phyloP scores from a whole-genome alignment of 2,888 invertebrate genomes.

The Octodonta nipae region DNA sequence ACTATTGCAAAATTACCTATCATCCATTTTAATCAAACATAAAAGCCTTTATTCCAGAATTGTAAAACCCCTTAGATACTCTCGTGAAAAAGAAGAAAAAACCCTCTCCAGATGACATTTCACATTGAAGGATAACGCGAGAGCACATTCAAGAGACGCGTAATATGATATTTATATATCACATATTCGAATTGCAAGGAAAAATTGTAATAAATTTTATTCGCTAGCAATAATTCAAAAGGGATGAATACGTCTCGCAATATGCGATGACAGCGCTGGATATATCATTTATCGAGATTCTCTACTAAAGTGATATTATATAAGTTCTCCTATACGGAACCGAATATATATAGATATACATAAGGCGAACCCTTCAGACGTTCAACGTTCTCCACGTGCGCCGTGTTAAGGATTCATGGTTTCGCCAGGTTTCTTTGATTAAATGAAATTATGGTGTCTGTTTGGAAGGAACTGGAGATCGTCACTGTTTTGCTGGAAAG shows the following conservation, averaged over 20 bases:
- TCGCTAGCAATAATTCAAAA: slow-evolving; percentile 34
- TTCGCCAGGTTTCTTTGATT: no score
- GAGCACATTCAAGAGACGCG: slow-evolving; percentile 9
- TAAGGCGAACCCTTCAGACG: no score
- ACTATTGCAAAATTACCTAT: no score
- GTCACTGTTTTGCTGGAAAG: no score
- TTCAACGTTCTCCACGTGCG: no score
- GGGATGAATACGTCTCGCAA: slow-evolving; percentile 32
- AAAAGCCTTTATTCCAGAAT: neutral
- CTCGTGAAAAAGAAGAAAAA: neutral
- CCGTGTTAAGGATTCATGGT: no score
- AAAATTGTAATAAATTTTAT: slow-evolving; percentile 32
- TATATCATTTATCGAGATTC: slow-evolving; percentile 35
- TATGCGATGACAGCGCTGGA: slow-evolving; percentile 31
- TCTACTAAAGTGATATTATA: slow-evolving; percentile 28
- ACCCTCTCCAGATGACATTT: no score
- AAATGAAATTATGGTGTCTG: no score
- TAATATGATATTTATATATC: slow-evolving; percentile 33
- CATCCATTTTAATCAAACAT: neutral
- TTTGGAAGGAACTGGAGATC: no score
- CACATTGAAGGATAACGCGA: no score
- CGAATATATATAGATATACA: no score
- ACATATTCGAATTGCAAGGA: slow-evolving; percentile 32
- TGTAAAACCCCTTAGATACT: neutral
- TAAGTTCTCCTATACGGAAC: slow-evolving; percentile 19